Base-by-base conservation (phyloP, 2,797 vertebrate genomes). In the Sphenopsis melanotis region DNA sequence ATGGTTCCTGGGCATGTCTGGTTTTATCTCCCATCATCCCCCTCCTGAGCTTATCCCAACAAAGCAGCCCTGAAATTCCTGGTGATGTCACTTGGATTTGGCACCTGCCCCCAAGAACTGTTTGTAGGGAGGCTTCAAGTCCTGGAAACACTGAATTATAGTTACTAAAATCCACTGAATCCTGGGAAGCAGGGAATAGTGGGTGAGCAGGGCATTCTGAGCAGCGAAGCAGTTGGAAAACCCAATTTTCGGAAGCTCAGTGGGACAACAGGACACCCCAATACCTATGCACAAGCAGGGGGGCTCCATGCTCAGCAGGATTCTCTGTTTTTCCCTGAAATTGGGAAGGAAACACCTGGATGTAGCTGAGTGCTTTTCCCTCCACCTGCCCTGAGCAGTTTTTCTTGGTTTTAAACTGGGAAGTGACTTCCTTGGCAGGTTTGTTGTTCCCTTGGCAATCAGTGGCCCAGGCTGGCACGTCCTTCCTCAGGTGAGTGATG, bases 121-220 rank as follows among this genome's bases (percentile, higher is more conserved):
- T 46, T 63, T 56, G 32, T 20, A 26, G 80, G 44, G n/a, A 2
- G 17, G 47, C 30, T 52, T 55, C 29, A 24, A 55, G 75, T 30
- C 72, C 49, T 57, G 5, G 17, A 7, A 57, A 37, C 5, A 1
- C 41, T 22, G 13, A 26, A 11, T 16, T 10, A 2, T 15, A 46
- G 81, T 82, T 69, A 81, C 72, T 94, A 70, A 89, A 90, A 93
- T 59, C 93, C 89, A 89, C 97, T 90, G 97, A 94, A 89, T 79
- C 60, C 71, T 36, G 81, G 74, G 76, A 76, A 74, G 71, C 39
- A n/a, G 86, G 93, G 75, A 63, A 47, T 20, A 37, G 53, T 23
- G 59, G 61, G 10, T 0, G 8, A 82, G 68, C 52, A 34, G 75
- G 63, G 78, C 42, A 53, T 5, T n/a, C n/a, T 2, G 0, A 68